phyloP scores from a whole-genome alignment of 2,888 invertebrate species.

The Ennomos quercinarius region DNA sequence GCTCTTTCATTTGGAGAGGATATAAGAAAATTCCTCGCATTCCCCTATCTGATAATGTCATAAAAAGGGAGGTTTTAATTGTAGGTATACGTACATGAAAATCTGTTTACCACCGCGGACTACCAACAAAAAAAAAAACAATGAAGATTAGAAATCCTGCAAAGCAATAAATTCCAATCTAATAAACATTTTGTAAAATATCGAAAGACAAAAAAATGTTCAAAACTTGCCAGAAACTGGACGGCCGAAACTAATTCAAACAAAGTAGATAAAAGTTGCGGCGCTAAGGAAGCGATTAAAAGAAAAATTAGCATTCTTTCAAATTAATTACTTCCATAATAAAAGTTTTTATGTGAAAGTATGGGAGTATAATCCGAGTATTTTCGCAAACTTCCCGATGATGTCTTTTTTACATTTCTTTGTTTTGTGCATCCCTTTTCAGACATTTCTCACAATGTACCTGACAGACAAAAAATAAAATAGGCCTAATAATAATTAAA shows the following conservation, averaged over 20 bases:
- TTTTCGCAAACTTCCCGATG: constrained; percentile 52
- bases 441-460: neutral
- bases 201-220: constrained; percentile 60
- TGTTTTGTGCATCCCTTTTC: constrained; percentile 33
- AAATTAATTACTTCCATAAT: constrained; percentile 82
- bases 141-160: too few relatives aligned
- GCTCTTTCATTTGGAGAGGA: too few relatives aligned
- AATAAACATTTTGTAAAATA: constrained; percentile 7
- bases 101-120: too few relatives aligned
- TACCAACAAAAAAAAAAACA: too few relatives aligned
- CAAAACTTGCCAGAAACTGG: constrained; percentile 68
- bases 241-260: constrained; percentile 80
- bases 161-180: constrained; percentile 3
- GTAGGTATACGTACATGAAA: too few relatives aligned
- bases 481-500: too few relatives aligned
- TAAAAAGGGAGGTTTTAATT: too few relatives aligned
- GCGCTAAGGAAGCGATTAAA: constrained; percentile 81
- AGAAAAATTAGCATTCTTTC: constrained; percentile 83
- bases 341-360: constrained; percentile 75
- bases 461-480: neutral
- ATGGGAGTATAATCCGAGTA: constrained; percentile 64
- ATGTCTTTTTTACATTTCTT: constrained; percentile 46
- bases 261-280: constrained; percentile 83
- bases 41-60: constrained; percentile 3
- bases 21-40: neutral